Evolutionary conservation across 2,113 vertebrate species (phyloP).

Genomic region (Hydrolagus affinis): DNA sequence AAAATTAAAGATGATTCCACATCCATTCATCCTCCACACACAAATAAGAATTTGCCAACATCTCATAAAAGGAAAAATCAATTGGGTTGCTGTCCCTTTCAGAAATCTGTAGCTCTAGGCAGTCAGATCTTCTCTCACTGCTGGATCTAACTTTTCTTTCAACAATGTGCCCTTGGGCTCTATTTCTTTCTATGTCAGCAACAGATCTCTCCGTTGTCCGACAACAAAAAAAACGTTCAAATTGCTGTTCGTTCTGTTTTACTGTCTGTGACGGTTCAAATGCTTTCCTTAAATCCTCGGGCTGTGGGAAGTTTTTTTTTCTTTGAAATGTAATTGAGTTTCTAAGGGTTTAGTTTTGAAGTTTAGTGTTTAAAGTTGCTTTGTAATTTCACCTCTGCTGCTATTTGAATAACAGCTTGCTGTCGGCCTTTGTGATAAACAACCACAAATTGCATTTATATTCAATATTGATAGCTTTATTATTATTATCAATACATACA

Average conservation of each 20-base stretch:
- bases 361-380: not conserved
- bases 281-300: not conserved
- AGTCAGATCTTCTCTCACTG: too few species aligned
- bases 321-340: not conserved
- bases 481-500: too few species aligned
- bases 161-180: not conserved
- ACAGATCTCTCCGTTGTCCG: not conserved
- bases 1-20: too few species aligned
- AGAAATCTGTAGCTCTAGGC: too few species aligned
- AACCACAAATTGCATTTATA: too few species aligned
- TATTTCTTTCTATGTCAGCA: not conserved
- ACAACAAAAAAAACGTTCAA: not conserved
- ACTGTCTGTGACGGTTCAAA: not conserved
- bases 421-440: not conserved
- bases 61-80: too few species aligned
- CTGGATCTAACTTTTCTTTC: not conserved
- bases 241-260: not conserved
- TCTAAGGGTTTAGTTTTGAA: not conserved
- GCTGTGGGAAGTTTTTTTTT: not conserved
- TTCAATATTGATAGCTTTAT: too few species aligned
- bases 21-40: too few species aligned
- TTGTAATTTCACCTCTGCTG: not conserved
- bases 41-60: too few species aligned
- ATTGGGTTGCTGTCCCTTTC: too few species aligned
- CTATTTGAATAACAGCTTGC: not conserved